These are phyloP conservation scores for Trematocara zebra DNA, from an alignment of 2,113 vertebrate species.

Conservation along the genomic window DNA sequence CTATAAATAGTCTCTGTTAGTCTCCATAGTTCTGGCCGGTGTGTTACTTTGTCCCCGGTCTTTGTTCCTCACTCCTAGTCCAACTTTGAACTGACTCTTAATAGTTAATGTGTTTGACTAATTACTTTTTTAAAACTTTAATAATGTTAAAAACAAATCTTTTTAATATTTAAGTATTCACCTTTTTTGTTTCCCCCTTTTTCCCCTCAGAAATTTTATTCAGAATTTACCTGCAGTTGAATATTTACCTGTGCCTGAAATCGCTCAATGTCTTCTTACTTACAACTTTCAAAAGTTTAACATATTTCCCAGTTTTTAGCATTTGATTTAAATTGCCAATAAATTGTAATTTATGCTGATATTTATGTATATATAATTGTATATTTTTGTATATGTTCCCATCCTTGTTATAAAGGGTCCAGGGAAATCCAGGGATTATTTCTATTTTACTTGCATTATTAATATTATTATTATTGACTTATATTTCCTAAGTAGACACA, in stretches of 20 bases:
- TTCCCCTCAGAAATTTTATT: background rate
- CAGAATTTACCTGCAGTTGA: background rate
- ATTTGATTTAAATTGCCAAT: background rate
- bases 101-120: background rate
- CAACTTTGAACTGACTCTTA: background rate
- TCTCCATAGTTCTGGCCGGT: background rate
- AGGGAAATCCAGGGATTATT: background rate
- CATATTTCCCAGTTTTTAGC: background rate
- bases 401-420: background rate
- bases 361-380: background rate
- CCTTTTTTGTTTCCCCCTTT: background rate
- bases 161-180: background rate
- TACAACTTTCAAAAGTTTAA: background rate
- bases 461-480: background rate
- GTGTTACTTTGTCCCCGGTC: rapidly evolving
- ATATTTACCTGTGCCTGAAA: background rate
- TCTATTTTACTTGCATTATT: background rate
- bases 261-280: rapidly evolving
- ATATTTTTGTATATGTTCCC: background rate
- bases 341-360: background rate
- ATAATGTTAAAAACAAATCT: background rate
- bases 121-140: background rate
- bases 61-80: background rate
- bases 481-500: background rate
- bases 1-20: rapidly evolving